Evolutionary conservation across 2,113 vertebrate species (phyloP).

Genomic region (Mesitornis unicolor): DNA sequence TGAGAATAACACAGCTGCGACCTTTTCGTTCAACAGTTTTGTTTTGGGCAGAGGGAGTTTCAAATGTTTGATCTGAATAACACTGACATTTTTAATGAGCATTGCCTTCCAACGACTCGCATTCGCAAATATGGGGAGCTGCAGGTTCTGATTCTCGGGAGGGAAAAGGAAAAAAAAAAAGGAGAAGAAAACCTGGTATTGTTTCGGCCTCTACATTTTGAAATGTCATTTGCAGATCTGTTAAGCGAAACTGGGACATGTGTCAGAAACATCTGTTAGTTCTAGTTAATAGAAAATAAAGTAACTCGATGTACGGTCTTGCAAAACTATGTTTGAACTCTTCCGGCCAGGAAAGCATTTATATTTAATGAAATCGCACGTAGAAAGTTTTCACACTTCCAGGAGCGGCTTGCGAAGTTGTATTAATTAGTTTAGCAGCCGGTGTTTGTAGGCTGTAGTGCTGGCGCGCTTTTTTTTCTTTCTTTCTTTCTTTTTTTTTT

Average conservation of each 20-base stretch:
- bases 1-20: constrained; percentile 60
- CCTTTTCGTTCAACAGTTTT: constrained; percentile 49
- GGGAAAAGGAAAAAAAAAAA: rapidly evolving
- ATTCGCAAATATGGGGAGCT: not conserved
- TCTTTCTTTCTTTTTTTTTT: not conserved
- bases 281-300: constrained; percentile 68
- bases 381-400: constrained; percentile 73
- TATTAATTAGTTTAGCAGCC: constrained; percentile 74
- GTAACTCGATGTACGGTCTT: constrained; percentile 16
- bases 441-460: constrained; percentile 22
- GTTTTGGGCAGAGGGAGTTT: constrained; percentile 54
- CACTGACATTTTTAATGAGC: constrained; percentile 49
- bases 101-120: constrained; percentile 13
- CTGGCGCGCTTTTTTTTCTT: not conserved
- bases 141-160: not conserved
- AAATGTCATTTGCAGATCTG: constrained; percentile 72
- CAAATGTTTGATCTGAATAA: constrained; percentile 61
- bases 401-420: constrained; percentile 65
- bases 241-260: constrained; percentile 67
- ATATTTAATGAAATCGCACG: constrained; percentile 69
- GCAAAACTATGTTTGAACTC: constrained; percentile 56
- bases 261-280: constrained; percentile 73
- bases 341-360: constrained; percentile 62
- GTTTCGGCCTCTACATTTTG: constrained; percentile 59
- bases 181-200: not conserved